Conservation (phyloP, 1,140 invertebrate genomes). For the Metaphire vulgaris region DNA sequence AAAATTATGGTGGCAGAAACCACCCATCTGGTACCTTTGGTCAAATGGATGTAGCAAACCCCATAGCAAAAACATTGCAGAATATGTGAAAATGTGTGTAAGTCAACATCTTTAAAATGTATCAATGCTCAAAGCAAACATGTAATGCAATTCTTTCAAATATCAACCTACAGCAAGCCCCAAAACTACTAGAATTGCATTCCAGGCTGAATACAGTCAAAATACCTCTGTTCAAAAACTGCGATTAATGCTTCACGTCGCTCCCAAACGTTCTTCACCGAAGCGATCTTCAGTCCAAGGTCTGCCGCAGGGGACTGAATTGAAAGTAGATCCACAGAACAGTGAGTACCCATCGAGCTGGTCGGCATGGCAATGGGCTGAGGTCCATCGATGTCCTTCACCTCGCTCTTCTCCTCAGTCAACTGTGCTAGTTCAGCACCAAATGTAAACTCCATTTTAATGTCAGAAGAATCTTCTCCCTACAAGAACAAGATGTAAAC, state of each 20-base stretch:
- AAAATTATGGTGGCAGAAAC: no score
- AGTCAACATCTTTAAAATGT: no score
- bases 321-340: constrained; percentile 52
- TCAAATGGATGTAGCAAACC: no score
- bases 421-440: constrained; percentile 62
- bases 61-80: no score
- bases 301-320: constrained; percentile 70
- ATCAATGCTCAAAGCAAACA: no score
- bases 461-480: constrained; percentile 71
- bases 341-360: constrained; percentile 21
- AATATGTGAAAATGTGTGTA: no score
- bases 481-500: constrained; percentile 57
- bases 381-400: constrained; percentile 44
- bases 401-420: constrained; percentile 63
- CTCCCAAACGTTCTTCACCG: constrained; percentile 83
- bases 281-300: constrained; percentile 85
- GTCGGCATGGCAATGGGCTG: constrained; percentile 59
- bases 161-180: no score
- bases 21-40: no score
- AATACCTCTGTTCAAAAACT: constrained; percentile 62
- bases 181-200: no score
- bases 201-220: no score
- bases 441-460: constrained; percentile 84
- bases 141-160: no score
- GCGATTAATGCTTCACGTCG: constrained; percentile 61